Evolutionary conservation across 2,797 vertebrate species (phyloP).

Genomic region (Anguilla pacifica): DNA sequence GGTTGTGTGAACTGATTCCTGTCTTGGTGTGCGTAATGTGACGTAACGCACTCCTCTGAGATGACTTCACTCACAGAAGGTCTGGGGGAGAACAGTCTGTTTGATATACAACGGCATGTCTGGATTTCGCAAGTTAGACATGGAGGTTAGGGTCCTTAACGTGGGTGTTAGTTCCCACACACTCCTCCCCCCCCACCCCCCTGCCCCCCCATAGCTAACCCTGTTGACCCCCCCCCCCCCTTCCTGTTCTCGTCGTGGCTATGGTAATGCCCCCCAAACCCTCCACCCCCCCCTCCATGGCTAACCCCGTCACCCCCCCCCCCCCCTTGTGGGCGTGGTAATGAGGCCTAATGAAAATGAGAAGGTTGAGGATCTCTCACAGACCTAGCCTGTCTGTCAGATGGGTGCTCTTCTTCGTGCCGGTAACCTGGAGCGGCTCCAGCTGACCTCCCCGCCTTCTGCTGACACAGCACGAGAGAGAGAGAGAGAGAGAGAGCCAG

Average conservation of each 20-base stretch:
- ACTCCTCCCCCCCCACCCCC: background rate
- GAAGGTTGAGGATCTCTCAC: background rate
- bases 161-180: background rate
- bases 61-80: background rate
- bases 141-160: background rate
- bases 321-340: background rate
- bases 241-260: too few species aligned
- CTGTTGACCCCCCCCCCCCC: too few species aligned
- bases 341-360: background rate
- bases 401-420: background rate
- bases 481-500: background rate
- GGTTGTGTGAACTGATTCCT: background rate
- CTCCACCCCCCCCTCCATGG: background rate
- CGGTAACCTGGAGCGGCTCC: background rate
- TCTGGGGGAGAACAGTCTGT: background rate
- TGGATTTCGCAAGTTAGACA: background rate
- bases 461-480: background rate
- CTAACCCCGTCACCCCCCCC: background rate
- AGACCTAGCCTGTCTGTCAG: background rate
- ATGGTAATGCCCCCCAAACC: background rate
- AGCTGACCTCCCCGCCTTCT: background rate
- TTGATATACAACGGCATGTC: background rate
- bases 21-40: background rate
- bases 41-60: background rate
- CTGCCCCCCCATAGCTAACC: background rate